Evolutionary conservation across 1,140 invertebrate genomes (phyloP).

Genomic region (Camponotus vicinus): DNA sequence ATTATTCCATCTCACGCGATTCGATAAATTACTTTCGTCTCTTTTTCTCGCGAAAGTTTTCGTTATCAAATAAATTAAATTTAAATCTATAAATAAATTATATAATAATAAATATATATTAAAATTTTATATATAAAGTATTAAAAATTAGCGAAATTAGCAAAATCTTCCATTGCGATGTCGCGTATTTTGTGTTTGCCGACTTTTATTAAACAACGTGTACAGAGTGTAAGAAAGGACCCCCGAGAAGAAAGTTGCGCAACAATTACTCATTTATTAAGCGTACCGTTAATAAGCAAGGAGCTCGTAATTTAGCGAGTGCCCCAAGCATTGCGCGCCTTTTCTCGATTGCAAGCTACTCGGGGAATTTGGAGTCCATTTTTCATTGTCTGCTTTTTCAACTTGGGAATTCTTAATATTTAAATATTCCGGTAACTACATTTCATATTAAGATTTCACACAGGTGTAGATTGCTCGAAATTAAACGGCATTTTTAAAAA

Average conservation of each 20-base stretch:
- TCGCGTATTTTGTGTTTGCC: constrained; percentile 11
- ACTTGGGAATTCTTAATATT: constrained; percentile 18
- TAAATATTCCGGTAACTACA: constrained; percentile 9
- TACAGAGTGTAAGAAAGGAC: constrained; percentile 25
- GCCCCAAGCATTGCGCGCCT: constrained; percentile 20
- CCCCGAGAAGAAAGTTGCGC: constrained; percentile 34
- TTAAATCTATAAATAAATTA: neutral
- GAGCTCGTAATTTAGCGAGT: constrained; percentile 43
- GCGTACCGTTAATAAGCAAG: constrained; percentile 54
- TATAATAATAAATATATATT: too few species aligned
- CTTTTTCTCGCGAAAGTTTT: neutral
- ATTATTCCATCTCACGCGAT: neutral
- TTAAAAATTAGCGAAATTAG: too few species aligned
- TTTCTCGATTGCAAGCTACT: constrained; percentile 14
- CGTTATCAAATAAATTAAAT: constrained; percentile 16
- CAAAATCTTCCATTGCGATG: constrained; percentile 18
- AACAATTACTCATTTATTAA: constrained; percentile 61
- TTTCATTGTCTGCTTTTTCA: constrained; percentile 20
- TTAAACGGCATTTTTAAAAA: neutral
- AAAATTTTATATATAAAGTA: too few species aligned
- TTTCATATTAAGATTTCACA: constrained; percentile 25
- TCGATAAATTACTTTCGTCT: neutral
- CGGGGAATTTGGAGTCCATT: constrained; percentile 9
- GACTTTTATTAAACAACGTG: constrained; percentile 37
- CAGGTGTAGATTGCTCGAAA: neutral